phyloP scores from a whole-genome alignment of 2,888 invertebrate genomes.

The Gasteruption jaculator region DNA sequence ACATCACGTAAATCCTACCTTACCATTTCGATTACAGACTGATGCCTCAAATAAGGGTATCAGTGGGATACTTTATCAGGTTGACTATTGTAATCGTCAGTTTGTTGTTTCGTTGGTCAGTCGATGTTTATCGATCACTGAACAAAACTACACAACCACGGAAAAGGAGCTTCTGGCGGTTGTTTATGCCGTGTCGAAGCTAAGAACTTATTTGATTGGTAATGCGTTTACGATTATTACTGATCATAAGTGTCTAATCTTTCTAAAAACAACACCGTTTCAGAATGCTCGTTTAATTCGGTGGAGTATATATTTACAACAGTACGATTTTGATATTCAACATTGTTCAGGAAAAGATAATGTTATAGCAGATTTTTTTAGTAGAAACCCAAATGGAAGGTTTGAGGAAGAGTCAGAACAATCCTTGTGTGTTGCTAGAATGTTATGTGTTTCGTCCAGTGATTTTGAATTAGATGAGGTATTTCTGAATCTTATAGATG shows the following conservation, averaged over 20 bases:
- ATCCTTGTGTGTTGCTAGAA: no score
- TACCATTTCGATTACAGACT: slow-evolving; percentile 18
- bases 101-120: slow-evolving; percentile 24
- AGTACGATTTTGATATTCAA: slow-evolving; percentile 25
- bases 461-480: neutral
- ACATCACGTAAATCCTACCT: slow-evolving; percentile 9
- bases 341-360: slow-evolving; percentile 28
- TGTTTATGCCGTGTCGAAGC: slow-evolving; percentile 25
- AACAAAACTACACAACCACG: slow-evolving; percentile 25
- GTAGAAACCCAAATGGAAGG: slow-evolving; percentile 20
- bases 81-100: neutral
- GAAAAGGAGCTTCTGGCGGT: slow-evolving; percentile 30
- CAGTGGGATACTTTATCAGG: slow-evolving; percentile 20
- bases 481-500: neutral
- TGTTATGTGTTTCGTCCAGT: no score
- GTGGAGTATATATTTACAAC: slow-evolving; percentile 28
- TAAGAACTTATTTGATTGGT: slow-evolving; percentile 28
- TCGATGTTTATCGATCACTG: slow-evolving; percentile 18
- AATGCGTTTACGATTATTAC: slow-evolving; percentile 23
- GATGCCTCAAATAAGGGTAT: slow-evolving; percentile 18
- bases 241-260: slow-evolving; percentile 26
- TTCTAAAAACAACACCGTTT: slow-evolving; percentile 27
- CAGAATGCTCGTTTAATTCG: slow-evolving; percentile 25
- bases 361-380: slow-evolving; percentile 26
- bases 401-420: neutral